Evolutionary conservation across 2,797 vertebrate species (phyloP).

Genomic region (Salmo trutta): DNA sequence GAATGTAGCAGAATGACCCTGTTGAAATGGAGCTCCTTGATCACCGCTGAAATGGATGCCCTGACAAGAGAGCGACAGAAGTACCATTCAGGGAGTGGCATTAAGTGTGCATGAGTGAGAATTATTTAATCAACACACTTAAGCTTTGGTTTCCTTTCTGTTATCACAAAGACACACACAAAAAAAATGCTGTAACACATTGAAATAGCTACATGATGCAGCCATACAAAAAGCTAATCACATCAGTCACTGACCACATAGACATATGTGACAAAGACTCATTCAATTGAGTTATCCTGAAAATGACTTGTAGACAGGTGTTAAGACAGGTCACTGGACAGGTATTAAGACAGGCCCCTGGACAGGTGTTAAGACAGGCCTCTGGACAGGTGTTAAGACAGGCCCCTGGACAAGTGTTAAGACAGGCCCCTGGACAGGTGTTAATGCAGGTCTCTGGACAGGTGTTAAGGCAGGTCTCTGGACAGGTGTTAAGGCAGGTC

Average conservation of each 20-base stretch:
- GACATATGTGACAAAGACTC: background rate
- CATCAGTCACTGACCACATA: background rate
- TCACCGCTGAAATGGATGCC: slow-evolving; percentile 20
- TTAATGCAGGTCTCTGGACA: too few relatives aligned
- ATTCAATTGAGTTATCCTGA: background rate
- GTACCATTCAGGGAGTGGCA: slow-evolving; percentile 12
- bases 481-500: too few relatives aligned
- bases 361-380: too few relatives aligned
- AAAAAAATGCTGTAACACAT: background rate
- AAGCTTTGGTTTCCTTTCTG: slow-evolving; percentile 16
- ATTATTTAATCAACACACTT: slow-evolving; percentile 43
- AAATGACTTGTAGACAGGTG: background rate
- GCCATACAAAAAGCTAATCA: background rate
- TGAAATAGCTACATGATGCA: background rate
- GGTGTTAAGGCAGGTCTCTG: too few relatives aligned
- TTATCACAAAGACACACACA: background rate
- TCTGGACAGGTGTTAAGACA: too few relatives aligned
- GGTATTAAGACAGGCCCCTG: too few relatives aligned
- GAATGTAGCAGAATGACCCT: slow-evolving; percentile 18
- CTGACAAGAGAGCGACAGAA: slow-evolving; percentile 24
- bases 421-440: too few relatives aligned
- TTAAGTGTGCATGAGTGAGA: slow-evolving; percentile 31
- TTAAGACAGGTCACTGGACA: too few relatives aligned
- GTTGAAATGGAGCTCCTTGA: slow-evolving; percentile 33
- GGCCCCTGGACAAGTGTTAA: too few relatives aligned